Percentiles rank a stretch among this genome's conserved stretches.
phyloP scores from a whole-genome alignment of 2,113 vertebrate species.

The Caranx melampygus region DNA sequence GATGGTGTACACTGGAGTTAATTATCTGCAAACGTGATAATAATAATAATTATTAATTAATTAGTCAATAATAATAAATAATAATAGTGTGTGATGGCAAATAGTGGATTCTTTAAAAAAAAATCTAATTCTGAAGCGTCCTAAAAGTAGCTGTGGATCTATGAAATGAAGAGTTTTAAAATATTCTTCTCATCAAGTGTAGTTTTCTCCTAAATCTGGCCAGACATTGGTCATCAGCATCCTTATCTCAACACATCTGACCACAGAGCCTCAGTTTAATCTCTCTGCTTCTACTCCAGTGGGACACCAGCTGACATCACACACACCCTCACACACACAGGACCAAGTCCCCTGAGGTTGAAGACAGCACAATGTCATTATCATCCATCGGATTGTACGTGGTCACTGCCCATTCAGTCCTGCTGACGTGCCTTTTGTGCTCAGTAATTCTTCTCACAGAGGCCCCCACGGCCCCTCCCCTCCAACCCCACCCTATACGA shows the following conservation, averaged over 20 bases:
- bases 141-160: not conserved
- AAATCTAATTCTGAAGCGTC: too few species aligned
- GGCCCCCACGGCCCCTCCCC: conserved; percentile 22
- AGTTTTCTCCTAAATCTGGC: not conserved
- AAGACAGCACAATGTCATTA: conserved; percentile 80
- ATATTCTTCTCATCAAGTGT: not conserved
- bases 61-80: too few species aligned
- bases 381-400: conserved; percentile 81
- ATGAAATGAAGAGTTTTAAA: not conserved
- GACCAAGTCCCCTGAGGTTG: conserved; percentile 69
- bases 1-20: too few species aligned
- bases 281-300: conserved; percentile 26
- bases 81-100: too few species aligned
- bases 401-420: conserved; percentile 80
- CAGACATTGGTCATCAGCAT: conserved; percentile 40
- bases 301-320: conserved; percentile 71
- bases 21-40: too few species aligned
- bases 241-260: conserved; percentile 56
- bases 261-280: conserved; percentile 38
- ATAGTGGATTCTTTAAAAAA: too few species aligned
- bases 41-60: too few species aligned
- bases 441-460: conserved; percentile 79
- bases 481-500: conserved; percentile 22
- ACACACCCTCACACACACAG: conserved; percentile 35
- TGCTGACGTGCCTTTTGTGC: conserved; percentile 80